phyloP scores from a whole-genome alignment of 2,797 vertebrate genomes.

The Kryptopterus vitreolus region DNA sequence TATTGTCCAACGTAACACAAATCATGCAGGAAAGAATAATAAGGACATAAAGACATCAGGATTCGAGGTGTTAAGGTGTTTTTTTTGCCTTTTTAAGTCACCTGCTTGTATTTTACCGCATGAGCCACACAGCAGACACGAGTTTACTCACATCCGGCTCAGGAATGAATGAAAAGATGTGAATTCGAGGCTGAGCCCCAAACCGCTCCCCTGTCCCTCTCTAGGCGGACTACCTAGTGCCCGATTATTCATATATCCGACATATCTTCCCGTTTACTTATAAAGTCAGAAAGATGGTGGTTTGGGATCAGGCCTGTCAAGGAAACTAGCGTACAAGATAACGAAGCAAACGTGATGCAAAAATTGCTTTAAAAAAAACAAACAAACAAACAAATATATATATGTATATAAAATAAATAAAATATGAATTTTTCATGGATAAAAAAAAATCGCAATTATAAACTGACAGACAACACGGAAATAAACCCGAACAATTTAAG shows the following conservation, averaged over 20 bases:
- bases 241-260: no score
- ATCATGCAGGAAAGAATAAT: no score
- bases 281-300: background rate
- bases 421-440: no score
- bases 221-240: background rate
- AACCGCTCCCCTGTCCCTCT: background rate
- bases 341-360: background rate
- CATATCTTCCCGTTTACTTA: background rate
- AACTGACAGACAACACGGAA: no score
- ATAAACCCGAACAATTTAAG: no score
- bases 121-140: background rate
- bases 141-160: background rate
- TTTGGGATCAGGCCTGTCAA: background rate
- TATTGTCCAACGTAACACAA: no score
- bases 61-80: background rate
- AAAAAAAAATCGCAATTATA: no score
- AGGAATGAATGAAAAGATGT: slow-evolving; percentile 5
- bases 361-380: background rate
- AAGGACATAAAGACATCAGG: no score
- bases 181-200: background rate
- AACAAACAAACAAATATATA: background rate
- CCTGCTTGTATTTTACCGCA: no score
- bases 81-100: no score
- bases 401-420: background rate
- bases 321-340: background rate